Evolutionary conservation across 2,797 vertebrate genomes (phyloP).

Genomic region (Pempheris klunzingeri): DNA sequence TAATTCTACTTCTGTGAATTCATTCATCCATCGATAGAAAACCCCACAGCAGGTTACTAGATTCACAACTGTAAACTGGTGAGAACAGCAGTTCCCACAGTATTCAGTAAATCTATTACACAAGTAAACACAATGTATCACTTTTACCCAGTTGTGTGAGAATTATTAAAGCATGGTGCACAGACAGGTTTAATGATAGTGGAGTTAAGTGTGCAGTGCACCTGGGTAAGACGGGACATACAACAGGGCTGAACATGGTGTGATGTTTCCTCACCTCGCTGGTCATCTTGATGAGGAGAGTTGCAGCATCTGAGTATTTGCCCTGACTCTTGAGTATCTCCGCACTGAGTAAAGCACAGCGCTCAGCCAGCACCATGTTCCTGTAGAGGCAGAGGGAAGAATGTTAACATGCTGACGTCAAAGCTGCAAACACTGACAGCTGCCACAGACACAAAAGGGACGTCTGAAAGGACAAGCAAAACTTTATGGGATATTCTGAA

Average conservation of each 20-base stretch:
- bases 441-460: not conserved
- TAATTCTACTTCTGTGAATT: not conserved
- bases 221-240: no score
- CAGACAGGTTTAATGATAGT: not conserved
- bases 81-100: not conserved
- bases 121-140: not conserved
- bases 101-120: no score
- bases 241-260: not conserved
- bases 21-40: not conserved
- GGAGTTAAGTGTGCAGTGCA: not conserved
- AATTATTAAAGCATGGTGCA: not conserved
- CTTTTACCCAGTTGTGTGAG: not conserved
- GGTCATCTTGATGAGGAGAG: constrained; percentile 97
- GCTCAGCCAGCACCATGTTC: constrained; percentile 96
- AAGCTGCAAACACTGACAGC: not conserved
- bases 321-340: constrained; percentile 97
- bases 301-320: constrained; percentile 96
- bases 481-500: not conserved
- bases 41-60: not conserved
- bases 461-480: not conserved
- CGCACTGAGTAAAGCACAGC: constrained; percentile 95
- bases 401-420: not conserved
- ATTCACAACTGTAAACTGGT: not conserved
- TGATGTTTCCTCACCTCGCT: constrained; percentile 89
- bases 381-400: constrained; percentile 70